Percentiles rank a stretch among this genome's conserved stretches.
Conservation (phyloP, 2,113 vertebrate genomes). For the Axis porcinus region DNA sequence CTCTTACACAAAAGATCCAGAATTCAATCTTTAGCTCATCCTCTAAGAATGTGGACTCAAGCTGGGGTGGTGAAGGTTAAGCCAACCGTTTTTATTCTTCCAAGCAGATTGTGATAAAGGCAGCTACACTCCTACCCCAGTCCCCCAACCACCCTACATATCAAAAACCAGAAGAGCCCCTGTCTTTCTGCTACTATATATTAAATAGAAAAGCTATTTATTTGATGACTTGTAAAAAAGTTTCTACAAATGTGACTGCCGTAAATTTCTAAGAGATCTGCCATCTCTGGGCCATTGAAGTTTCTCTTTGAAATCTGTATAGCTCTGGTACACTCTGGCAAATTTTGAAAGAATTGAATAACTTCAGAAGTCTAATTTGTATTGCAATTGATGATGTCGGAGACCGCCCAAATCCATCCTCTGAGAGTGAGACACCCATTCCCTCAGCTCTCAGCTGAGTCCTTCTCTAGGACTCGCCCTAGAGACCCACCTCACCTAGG, state of each 20-base stretch:
- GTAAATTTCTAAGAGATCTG: conserved; percentile 43
- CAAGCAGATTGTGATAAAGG: not conserved
- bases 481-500: not conserved
- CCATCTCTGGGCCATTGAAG: not conserved
- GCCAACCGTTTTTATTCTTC: conserved; percentile 19
- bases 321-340: conserved; percentile 5
- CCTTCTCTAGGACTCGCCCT: not conserved
- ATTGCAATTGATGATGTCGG: not conserved
- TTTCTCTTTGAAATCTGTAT: not conserved
- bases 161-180: not conserved
- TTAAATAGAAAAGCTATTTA: not conserved
- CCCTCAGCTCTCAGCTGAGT: not conserved
- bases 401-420: not conserved
- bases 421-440: not conserved
- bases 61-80: conserved; percentile 13
- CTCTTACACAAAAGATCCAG: conserved; percentile 43
- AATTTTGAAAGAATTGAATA: not conserved
- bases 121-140: not conserved
- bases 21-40: conserved; percentile 1
- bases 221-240: not conserved
- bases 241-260: not conserved
- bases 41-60: conserved; percentile 2
- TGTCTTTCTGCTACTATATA: not conserved
- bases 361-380: not conserved
- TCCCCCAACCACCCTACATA: not conserved